Conservation (phyloP, 2,888 invertebrate species). For the Coelopa pilipes region DNA sequence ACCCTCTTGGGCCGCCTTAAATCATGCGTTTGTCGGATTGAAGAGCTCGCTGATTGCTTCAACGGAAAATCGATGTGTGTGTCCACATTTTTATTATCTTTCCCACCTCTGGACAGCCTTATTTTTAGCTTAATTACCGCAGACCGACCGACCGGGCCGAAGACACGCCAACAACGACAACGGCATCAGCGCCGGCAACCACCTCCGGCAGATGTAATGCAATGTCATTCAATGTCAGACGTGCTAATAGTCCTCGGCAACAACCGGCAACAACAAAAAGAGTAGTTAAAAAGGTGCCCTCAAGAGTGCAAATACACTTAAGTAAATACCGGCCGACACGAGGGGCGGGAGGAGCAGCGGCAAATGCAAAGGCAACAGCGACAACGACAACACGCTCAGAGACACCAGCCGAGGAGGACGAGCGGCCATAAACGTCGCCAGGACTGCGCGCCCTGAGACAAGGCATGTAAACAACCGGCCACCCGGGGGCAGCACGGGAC, state of each 20-base stretch:
- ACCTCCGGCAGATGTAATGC: constrained; percentile 41
- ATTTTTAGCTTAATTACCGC: constrained; percentile 34
- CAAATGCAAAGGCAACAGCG: constrained; percentile 30
- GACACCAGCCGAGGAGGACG: too few relatives aligned
- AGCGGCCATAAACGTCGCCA: constrained; percentile 26
- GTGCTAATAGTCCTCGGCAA: constrained; percentile 39
- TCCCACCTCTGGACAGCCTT: constrained; percentile 12
- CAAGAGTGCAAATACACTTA: constrained; percentile 37
- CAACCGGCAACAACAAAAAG: constrained; percentile 6
- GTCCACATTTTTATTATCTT: constrained; percentile 30
- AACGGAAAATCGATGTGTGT: constrained; percentile 38
- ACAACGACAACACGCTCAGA: constrained; percentile 9
- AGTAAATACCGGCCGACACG: constrained; percentile 29
- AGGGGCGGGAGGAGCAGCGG: background rate
- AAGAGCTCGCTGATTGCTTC: constrained; percentile 38
- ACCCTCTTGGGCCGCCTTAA: background rate
- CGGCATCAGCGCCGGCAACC: too few relatives aligned
- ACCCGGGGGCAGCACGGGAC: constrained; percentile 36
- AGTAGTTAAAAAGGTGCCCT: constrained; percentile 9
- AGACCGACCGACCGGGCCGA: background rate
- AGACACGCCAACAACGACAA: background rate
- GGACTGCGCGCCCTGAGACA: constrained; percentile 30
- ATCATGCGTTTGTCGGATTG: too few relatives aligned
- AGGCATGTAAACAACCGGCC: constrained; percentile 41
- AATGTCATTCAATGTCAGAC: constrained; percentile 47